Conservation (phyloP, 2,113 vertebrate species). For the Climacteris rufus region DNA sequence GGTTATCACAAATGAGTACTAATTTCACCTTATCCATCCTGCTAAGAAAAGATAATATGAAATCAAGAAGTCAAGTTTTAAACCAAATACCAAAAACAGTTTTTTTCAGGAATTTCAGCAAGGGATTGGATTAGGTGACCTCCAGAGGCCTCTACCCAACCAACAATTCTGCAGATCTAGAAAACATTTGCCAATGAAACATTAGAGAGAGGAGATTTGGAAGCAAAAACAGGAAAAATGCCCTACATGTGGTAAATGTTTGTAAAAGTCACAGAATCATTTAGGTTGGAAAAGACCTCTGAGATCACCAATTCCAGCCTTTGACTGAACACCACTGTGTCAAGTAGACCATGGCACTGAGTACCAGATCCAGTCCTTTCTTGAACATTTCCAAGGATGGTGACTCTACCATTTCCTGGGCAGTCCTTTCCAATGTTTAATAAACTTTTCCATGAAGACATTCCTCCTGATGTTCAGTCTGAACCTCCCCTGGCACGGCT, state of each 20-base stretch:
- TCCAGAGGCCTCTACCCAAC: background rate
- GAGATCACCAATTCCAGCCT: background rate
- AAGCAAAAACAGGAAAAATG: background rate
- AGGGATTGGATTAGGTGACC: background rate
- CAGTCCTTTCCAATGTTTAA: background rate
- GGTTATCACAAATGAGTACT: background rate
- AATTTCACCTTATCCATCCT: background rate
- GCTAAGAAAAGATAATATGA: background rate
- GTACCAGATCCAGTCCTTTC: background rate
- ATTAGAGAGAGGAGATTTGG: background rate
- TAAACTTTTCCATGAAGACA: background rate
- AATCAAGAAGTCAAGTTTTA: background rate
- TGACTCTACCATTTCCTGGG: background rate
- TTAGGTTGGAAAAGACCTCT: background rate
- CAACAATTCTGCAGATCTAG: background rate
- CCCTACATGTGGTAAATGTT: background rate
- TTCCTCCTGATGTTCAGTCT: background rate
- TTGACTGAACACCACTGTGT: background rate
- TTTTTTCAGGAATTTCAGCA: background rate
- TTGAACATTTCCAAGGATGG: background rate
- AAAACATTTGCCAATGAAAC: background rate
- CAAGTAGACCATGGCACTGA: background rate
- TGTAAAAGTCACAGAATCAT: background rate
- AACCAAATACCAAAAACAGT: background rate
- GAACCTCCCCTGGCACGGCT: background rate